Base-by-base conservation (phyloP, 2,888 invertebrate genomes). In the Julus scandinavius region DNA sequence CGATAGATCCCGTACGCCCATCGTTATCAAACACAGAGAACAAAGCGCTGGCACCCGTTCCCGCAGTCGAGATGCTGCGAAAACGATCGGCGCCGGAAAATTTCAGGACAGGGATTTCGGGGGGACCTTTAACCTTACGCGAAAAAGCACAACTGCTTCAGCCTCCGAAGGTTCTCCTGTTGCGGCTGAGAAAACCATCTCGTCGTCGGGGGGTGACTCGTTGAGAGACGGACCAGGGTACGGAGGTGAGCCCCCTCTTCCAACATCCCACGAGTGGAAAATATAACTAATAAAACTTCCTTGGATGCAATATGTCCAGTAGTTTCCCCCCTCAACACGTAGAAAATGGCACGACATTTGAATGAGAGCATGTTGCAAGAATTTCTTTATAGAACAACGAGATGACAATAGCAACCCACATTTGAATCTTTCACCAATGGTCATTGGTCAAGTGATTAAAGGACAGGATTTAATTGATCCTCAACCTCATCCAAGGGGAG, bases 211-310 rank as follows among this genome's bases (percentile, higher is more conserved):
- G 63, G 45, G 40, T 85, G 85, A 85, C 40, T 5, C 85, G 85
- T 11, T 85, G 85, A 85, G 85, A 85, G 85, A 85, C 85, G 85
- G 85, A 85, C 85, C 40, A 40, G 85, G 85, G 85, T 45, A 40
- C 45, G 85, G 85, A 85, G 85, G 85, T 85, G 45, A 85, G 85
- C 85, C 20, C n/a, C 20, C n/a, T 63, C n/a, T n/a, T 63, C 63
- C 20, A 63, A 50, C 29, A 50, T 13, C 11, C 50, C 9, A 50
- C 50, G 50, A 13, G 4, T 5, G 20, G 20, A 20, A 63, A 63
- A 63, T 15, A 17, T 5, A 58, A 15, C 5, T 58, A 13, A 5
- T 58, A 17, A 17, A 58, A 58, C 17, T 58, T 2, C 63, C 63
- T 63, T 63, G 63, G n/a, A 63, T 9, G n/a, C 20, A 15, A 20